A percentile compares a stretch with the other conserved stretches of the same genome.
Conservation (phyloP, 1,140 invertebrate genomes). For the Papilio dardanus region DNA sequence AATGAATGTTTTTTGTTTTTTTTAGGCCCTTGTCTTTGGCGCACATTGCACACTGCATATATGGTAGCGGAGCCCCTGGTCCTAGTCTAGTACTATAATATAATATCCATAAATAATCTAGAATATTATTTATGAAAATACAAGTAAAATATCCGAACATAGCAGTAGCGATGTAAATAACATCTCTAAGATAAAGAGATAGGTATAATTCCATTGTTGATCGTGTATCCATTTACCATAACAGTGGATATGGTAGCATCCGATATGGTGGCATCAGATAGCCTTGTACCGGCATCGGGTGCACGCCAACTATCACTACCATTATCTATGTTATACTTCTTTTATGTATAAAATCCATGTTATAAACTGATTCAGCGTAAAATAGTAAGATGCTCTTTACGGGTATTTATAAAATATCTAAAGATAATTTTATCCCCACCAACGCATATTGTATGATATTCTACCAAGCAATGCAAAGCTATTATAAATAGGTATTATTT, state of each 20-base stretch:
- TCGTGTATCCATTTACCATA: conserved; percentile 45
- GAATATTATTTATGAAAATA: not conserved
- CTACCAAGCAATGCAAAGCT: no score
- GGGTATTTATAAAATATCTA: no score
- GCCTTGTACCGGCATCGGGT: conserved; percentile 52
- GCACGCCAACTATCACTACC: conserved; percentile 47
- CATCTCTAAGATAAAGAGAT: conserved; percentile 37
- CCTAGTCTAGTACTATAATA: not conserved
- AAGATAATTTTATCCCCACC: no score
- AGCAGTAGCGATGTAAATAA: conserved; percentile 3
- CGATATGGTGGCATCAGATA: conserved; percentile 62
- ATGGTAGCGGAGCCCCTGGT: no score
- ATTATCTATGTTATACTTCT: conserved; percentile 47
- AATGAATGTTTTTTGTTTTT: no score
- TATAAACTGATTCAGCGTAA: conserved; percentile 23
- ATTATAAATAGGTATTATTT: no score
- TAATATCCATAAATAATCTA: not conserved
- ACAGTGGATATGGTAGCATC: conserved; percentile 55
- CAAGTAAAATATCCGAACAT: not conserved
- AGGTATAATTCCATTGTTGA: conserved; percentile 39
- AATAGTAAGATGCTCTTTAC: not conserved
- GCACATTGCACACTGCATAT: no score
- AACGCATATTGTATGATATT: no score
- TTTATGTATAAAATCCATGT: conserved; percentile 44
- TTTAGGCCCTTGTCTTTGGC: no score